Conservation (phyloP, 2,797 vertebrate genomes). For the Xenopus petersii region DNA sequence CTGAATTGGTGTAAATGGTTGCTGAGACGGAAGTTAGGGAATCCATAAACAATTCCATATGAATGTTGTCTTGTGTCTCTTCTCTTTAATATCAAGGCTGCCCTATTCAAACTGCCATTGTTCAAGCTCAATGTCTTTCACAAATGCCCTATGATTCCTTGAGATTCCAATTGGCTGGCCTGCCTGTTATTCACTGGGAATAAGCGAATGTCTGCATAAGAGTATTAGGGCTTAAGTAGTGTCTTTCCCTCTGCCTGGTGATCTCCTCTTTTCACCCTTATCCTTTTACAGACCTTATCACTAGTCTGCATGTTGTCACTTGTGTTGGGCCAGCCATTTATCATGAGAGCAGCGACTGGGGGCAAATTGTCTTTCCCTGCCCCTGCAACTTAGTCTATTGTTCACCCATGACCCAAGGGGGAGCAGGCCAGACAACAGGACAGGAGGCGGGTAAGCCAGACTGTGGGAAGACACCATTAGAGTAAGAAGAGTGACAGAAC, state of each 20-base stretch:
- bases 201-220: not conserved
- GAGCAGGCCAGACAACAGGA: not conserved
- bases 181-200: not conserved
- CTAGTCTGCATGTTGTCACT: conserved; percentile 92
- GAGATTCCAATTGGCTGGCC: not conserved
- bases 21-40: no score
- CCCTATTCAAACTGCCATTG: not conserved
- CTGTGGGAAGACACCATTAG: conserved; percentile 53
- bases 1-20: no score
- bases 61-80: conserved; percentile 19
- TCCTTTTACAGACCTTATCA: conserved; percentile 87
- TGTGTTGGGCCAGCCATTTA: conserved; percentile 81
- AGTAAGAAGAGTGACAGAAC: conserved; percentile 53
- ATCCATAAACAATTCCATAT: not conserved
- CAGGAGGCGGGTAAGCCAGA: conserved; percentile 28
- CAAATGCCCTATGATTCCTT: not conserved
- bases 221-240: not conserved
- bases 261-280: conserved; percentile 52
- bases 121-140: conserved; percentile 1
- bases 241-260: not conserved
- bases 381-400: conserved; percentile 72
- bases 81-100: not conserved
- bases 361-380: conserved; percentile 71
- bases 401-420: conserved; percentile 75
- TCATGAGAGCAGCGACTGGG: conserved; percentile 73